Base-by-base conservation (phyloP, 2,797 vertebrate species). In the Percopsis omiscomaycus region DNA sequence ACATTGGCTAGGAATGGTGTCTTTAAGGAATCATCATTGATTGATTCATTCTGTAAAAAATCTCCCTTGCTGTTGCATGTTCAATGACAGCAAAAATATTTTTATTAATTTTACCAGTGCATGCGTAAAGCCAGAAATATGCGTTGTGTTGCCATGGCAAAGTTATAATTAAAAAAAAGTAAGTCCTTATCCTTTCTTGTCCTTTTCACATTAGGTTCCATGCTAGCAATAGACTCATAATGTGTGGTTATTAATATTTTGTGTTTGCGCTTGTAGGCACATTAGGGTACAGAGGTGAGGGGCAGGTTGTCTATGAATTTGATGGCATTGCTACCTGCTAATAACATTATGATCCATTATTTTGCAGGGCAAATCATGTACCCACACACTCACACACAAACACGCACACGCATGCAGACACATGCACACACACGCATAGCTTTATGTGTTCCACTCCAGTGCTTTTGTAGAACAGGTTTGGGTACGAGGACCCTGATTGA, bases 401-500 rank as follows among this genome's bases (percentile, higher is more conserved):
- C n/a, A 61, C 37, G 46, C 37, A 60, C 45, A 64, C 42, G 61
- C 61, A 57, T 42, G 16, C 28, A 30, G 32, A 16, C 57, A 16
- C 2, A 32, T 46, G 59, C 14, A 49, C 61, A 44, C 53, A 55
- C 32, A 28, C 3, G 56, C 28, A 51, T 4, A 14, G 54, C 28
- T 29, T 54, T 30, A 63, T 66, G 37, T 60, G 28, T 55, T 68
- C 37, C 54, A 62, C 64, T 49, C 50, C 61, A 8, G 5, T 53
- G 47, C 59, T 71, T 73, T 69, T 68, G 62, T 71, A 70, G 64
- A 50, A 61, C 59, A 70, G 61, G 74, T 71, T 70, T 65, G 55
- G 50, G 46, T 59, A 66, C 28, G 49, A 64, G 59, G 59, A 71
- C 55, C 3, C 59, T 84, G 84, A 84, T 64, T 80, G 80, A 84